Evolutionary conservation across 1,140 invertebrate species (phyloP).

Genomic region (Macrocentrus cingulum): DNA sequence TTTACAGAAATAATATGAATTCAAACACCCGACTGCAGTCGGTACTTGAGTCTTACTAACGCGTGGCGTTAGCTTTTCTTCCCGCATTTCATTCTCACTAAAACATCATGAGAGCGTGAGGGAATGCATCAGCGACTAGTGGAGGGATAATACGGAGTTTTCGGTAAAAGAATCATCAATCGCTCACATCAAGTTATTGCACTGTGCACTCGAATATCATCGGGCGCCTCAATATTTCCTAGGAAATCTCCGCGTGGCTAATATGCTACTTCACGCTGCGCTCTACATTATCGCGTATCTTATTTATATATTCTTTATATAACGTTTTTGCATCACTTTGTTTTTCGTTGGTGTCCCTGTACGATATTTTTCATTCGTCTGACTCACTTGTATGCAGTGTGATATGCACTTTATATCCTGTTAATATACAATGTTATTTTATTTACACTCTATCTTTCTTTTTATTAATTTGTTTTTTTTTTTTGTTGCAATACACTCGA

Average conservation of each 20-base stretch:
- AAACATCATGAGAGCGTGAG: conserved; percentile 16
- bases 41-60: conserved; percentile 24
- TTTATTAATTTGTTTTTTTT: no score
- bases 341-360: no score
- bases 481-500: no score
- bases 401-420: no score
- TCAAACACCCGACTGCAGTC: conserved; percentile 20
- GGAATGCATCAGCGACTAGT: background rate
- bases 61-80: conserved; percentile 2
- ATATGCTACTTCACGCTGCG: background rate
- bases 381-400: no score
- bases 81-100: conserved; percentile 6
- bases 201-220: conserved; percentile 1
- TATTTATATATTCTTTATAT: conserved; percentile 3
- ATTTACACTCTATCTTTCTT: no score
- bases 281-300: conserved; percentile 10
- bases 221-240: conserved; percentile 3
- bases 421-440: no score
- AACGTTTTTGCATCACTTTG: background rate
- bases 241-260: background rate
- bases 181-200: background rate
- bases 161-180: conserved; percentile 2
- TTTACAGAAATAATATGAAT: background rate
- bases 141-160: conserved; percentile 5
- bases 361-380: no score